phyloP scores from a whole-genome alignment of 2,113 vertebrate genomes.

The Strix uralensis region DNA sequence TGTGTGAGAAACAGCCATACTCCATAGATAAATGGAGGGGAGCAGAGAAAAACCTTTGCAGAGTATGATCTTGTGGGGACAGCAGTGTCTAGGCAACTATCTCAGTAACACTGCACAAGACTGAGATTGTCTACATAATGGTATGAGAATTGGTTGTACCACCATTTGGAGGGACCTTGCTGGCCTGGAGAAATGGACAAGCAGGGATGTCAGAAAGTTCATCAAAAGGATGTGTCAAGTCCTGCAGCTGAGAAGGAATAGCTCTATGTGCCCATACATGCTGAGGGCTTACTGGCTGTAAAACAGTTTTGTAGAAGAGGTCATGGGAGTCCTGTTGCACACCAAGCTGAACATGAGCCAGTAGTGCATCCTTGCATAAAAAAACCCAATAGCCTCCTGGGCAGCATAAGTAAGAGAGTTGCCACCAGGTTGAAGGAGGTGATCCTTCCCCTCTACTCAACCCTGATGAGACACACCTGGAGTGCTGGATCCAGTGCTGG shows the following conservation, averaged over 20 bases:
- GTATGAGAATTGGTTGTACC: not conserved
- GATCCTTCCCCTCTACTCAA: not conserved
- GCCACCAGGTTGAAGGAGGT: fast-evolving
- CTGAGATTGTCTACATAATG: not conserved
- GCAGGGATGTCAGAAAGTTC: not conserved
- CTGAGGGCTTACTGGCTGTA: not conserved
- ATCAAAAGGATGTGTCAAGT: not conserved
- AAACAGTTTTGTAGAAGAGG: not conserved
- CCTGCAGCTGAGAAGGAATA: not conserved
- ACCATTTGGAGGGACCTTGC: not conserved
- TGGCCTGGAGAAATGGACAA: not conserved
- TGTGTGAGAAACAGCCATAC: not conserved
- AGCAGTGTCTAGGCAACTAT: not conserved
- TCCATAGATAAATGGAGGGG: not conserved
- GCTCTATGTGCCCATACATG: not conserved
- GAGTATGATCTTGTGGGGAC: not conserved
- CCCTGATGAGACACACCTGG: not conserved
- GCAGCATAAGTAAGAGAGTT: not conserved
- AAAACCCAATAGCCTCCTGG: not conserved
- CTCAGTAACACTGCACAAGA: not conserved
- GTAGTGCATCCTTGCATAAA: not conserved
- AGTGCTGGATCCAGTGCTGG: not conserved
- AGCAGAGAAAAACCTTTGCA: not conserved
- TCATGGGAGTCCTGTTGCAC: not conserved
- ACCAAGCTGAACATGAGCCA: not conserved